Conservation (phyloP, 2,888 invertebrate genomes). For the Nemotelus nigrinus region DNA sequence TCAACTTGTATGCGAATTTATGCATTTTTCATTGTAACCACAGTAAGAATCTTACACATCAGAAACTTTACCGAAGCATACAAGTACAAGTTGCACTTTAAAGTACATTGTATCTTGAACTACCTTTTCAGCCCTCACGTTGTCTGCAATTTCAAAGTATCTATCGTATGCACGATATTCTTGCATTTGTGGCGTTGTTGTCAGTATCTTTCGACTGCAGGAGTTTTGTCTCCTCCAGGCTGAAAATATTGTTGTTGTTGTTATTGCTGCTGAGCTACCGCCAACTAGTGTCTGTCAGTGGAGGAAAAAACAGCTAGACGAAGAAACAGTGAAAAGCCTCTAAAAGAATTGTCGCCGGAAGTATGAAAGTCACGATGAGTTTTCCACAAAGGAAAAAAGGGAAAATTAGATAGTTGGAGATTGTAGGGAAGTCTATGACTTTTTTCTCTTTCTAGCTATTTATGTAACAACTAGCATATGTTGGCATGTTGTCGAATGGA, state of each 20-base stretch:
- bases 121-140: background rate
- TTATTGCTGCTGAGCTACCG: background rate
- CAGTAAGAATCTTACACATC: too few relatives aligned
- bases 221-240: constrained; percentile 2
- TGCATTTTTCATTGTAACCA: too few relatives aligned
- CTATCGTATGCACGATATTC: too few relatives aligned
- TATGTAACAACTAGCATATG: background rate
- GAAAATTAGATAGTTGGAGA: constrained; percentile 14
- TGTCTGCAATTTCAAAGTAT: too few relatives aligned
- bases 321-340: background rate
- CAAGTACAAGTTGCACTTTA: constrained; percentile 2
- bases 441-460: background rate
- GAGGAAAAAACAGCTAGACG: too few relatives aligned
- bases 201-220: background rate
- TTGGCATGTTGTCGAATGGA: background rate
- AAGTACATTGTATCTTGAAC: background rate
- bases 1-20: background rate
- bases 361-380: constrained; percentile 12
- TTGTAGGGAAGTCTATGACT: background rate
- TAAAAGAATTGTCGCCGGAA: constrained; percentile 31
- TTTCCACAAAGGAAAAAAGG: background rate
- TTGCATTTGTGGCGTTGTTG: too few relatives aligned
- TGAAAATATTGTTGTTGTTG: constrained; percentile 3
- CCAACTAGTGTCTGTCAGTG: too few relatives aligned
- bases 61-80: background rate